A percentile compares a stretch with the other conserved stretches of the same genome.
These are phyloP conservation scores for Cyanoliseus patagonus DNA, from an alignment of 2,113 vertebrate species.

Conservation along the genomic window DNA sequence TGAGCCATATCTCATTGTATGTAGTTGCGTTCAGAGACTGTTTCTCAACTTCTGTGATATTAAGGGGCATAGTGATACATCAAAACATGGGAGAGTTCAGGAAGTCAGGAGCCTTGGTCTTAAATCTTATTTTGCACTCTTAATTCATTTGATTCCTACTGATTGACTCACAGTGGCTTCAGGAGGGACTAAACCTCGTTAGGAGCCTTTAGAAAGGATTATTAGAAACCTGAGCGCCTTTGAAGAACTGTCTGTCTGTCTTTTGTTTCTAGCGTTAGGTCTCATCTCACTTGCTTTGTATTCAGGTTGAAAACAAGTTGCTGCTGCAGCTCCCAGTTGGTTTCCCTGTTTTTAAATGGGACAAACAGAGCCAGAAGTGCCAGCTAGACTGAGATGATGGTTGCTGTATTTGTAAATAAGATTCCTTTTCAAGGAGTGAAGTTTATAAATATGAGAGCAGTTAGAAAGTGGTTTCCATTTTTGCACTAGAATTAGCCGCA, in stretches of 20 bases:
- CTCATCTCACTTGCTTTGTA: slow-evolving; percentile 17
- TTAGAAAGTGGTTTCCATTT: not conserved
- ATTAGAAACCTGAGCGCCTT: not conserved
- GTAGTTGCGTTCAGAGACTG: not conserved
- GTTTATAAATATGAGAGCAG: not conserved
- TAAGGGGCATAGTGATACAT: not conserved
- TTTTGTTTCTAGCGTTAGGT: slow-evolving; percentile 8
- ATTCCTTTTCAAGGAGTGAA: not conserved
- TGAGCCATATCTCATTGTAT: not conserved
- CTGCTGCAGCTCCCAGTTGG: slow-evolving; percentile 13
- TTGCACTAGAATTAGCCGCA: not conserved
- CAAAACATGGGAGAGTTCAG: not conserved
- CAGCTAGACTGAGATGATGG: not conserved
- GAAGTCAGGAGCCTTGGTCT: not conserved
- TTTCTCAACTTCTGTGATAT: not conserved
- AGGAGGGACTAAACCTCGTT: slow-evolving; percentile 30
- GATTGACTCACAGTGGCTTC: not conserved
- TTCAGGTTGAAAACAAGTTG: slow-evolving; percentile 26
- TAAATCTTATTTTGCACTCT: not conserved
- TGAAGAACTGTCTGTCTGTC: slow-evolving; percentile 18
- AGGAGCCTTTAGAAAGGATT: slow-evolving; percentile 38
- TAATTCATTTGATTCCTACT: not conserved
- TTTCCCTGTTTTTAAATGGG: not conserved
- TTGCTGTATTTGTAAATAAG: not conserved
- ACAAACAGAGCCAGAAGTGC: not conserved